Percentiles rank a stretch among this genome's conserved stretches.
phyloP scores from a whole-genome alignment of 1,140 invertebrate species.

The Drosophila carrolli region DNA sequence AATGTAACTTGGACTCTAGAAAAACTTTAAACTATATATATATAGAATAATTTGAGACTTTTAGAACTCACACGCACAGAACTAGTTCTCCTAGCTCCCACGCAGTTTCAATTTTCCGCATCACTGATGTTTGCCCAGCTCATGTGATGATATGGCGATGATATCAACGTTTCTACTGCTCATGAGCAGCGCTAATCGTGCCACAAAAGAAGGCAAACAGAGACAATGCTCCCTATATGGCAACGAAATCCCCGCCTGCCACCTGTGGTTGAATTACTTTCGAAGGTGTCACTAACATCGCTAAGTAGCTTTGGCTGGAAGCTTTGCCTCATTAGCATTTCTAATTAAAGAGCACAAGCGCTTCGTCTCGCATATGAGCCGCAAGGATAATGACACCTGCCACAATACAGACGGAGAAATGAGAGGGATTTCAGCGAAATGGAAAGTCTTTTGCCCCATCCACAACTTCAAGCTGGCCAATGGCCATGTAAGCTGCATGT shows the following conservation, averaged over 20 bases:
- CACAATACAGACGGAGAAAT: conserved; percentile 35
- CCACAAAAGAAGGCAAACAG: conserved; percentile 32
- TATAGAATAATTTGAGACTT: neutral
- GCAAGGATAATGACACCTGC: conserved; percentile 67
- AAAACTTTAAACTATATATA: too few relatives aligned
- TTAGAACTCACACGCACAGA: too few relatives aligned
- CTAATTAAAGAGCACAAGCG: conserved; percentile 64
- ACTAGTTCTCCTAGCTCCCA: neutral
- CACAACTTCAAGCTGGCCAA: conserved; percentile 25
- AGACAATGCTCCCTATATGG: conserved; percentile 46
- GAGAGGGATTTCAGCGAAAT: conserved; percentile 33
- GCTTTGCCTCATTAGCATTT: conserved; percentile 69
- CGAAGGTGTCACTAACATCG: conserved; percentile 69
- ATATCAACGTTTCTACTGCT: conserved; percentile 34
- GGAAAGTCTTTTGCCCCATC: conserved; percentile 25
- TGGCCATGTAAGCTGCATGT: conserved; percentile 67
- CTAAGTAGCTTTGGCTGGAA: conserved; percentile 65
- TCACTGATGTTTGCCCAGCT: conserved; percentile 1
- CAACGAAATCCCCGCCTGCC: neutral
- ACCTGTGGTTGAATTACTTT: conserved; percentile 33
- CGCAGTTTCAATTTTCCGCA: neutral
- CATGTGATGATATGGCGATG: conserved; percentile 23
- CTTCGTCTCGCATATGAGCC: conserved; percentile 56
- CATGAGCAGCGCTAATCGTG: conserved; percentile 63
- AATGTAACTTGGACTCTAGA: too few relatives aligned